A percentile compares a stretch with the other conserved stretches of the same genome.
These are phyloP conservation scores for Candidula unifasciata DNA, from an alignment of 2,888 invertebrate species.

Conservation along the genomic window DNA sequence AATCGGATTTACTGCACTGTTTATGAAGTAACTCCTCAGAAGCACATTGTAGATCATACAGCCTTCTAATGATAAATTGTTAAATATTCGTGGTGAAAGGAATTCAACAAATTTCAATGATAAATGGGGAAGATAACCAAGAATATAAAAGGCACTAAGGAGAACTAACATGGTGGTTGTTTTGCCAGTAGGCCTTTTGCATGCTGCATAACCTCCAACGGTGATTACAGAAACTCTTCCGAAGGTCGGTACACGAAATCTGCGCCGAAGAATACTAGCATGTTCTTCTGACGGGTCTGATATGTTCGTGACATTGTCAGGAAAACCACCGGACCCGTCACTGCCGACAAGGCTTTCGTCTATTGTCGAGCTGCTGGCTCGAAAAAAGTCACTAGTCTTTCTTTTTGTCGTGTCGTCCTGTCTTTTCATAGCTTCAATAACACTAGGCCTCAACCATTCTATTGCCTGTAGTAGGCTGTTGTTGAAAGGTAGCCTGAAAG, in stretches of 20 bases:
- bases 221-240: too few species aligned
- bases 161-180: slow-evolving; percentile 42
- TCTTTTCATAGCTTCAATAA: background rate
- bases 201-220: background rate
- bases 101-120: slow-evolving; percentile 21
- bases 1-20: slow-evolving; percentile 50
- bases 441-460: slow-evolving; percentile 20
- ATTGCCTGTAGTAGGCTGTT: background rate
- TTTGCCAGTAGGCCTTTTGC: background rate
- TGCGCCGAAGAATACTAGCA: too few species aligned
- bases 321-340: too few species aligned
- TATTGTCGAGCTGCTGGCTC: too few species aligned
- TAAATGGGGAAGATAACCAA: slow-evolving; percentile 40
- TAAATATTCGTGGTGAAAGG: background rate
- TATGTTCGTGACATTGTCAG: too few species aligned
- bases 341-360: too few species aligned
- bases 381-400: too few species aligned
- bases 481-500: slow-evolving; percentile 10
- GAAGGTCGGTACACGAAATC: too few species aligned
- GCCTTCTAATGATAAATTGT: background rate
- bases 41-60: slow-evolving; percentile 49
- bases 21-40: slow-evolving; percentile 48
- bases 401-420: too few species aligned
- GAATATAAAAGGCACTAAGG: slow-evolving; percentile 26
- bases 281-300: too few species aligned